A percentile compares a stretch with the other conserved stretches of the same genome.
Conservation (phyloP, 2,797 vertebrate species). For the Gymnodraco acuticeps region DNA sequence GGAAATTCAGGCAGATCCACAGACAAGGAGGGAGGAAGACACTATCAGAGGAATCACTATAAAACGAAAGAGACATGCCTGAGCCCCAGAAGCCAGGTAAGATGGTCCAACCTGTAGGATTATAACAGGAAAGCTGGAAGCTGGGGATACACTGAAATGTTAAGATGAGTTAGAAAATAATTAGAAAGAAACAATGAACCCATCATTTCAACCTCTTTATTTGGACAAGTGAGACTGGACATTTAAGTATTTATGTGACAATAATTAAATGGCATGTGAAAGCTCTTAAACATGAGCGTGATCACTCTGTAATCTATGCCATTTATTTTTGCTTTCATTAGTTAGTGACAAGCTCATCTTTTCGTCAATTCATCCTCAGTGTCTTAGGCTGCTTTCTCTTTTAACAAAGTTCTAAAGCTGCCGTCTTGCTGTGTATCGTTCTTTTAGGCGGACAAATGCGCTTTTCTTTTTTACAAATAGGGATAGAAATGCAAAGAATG, state of each 20-base stretch:
- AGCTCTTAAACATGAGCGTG: background rate
- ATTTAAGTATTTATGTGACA: background rate
- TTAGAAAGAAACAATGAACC: background rate
- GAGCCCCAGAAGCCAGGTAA: conserved; percentile 85
- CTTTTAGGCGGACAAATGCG: background rate
- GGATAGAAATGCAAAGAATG: background rate
- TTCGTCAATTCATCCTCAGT: background rate
- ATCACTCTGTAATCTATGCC: conserved; percentile 3
- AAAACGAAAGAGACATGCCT: conserved; percentile 81
- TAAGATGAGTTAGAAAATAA: background rate
- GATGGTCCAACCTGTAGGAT: conserved; percentile 41
- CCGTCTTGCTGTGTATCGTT: background rate
- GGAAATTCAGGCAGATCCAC: conserved; percentile 66
- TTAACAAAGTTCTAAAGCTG: background rate
- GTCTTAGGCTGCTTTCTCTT: background rate
- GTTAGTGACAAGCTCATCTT: background rate
- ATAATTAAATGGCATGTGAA: conserved; percentile 1
- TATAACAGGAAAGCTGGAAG: background rate
- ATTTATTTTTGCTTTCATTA: conserved; percentile 16
- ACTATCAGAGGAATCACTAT: conserved; percentile 65
- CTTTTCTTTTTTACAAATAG: background rate
- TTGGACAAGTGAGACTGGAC: background rate
- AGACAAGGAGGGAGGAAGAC: conserved; percentile 71
- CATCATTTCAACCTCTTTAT: background rate
- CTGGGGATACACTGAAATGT: background rate